phyloP scores from a whole-genome alignment of 2,888 invertebrate genomes.

The Luperina nickerlii region DNA sequence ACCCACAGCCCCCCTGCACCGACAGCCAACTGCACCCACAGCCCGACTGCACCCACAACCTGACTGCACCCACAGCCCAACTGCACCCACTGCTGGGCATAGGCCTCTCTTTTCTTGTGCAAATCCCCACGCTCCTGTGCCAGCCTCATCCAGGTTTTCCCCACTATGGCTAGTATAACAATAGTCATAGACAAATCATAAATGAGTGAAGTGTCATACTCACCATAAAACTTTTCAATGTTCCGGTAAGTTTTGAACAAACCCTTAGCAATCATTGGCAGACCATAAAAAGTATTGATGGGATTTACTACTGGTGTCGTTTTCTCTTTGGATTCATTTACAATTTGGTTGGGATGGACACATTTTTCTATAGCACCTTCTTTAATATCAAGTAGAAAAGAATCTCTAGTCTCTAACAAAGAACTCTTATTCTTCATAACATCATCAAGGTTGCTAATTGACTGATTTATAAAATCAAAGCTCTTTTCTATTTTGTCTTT shows the following conservation, averaged over 20 bases:
- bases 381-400: slow-evolving; percentile 83
- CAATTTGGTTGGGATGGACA: slow-evolving; percentile 50
- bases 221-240: slow-evolving; percentile 95
- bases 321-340: slow-evolving; percentile 43
- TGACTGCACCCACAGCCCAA: too few species aligned
- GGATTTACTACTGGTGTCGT: slow-evolving; percentile 49
- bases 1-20: too few species aligned
- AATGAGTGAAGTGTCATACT: slow-evolving; percentile 65
- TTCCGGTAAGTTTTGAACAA: slow-evolving; percentile 94
- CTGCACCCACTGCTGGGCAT: too few species aligned
- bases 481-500: slow-evolving; percentile 75
- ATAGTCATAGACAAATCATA: background rate
- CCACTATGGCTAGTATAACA: background rate
- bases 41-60: too few species aligned
- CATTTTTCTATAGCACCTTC: slow-evolving; percentile 75
- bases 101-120: too few species aligned
- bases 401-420: slow-evolving; percentile 84
- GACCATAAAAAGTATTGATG: slow-evolving; percentile 92
- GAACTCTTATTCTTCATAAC: slow-evolving; percentile 72
- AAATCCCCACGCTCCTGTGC: too few species aligned
- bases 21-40: too few species aligned
- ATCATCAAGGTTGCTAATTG: slow-evolving; percentile 84
- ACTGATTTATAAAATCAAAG: slow-evolving; percentile 89
- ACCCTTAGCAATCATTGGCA: slow-evolving; percentile 93
- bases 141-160: too few species aligned